These are phyloP conservation scores for Listronotus bonariensis DNA, from an alignment of 1,140 invertebrate species.

Conservation along the genomic window DNA sequence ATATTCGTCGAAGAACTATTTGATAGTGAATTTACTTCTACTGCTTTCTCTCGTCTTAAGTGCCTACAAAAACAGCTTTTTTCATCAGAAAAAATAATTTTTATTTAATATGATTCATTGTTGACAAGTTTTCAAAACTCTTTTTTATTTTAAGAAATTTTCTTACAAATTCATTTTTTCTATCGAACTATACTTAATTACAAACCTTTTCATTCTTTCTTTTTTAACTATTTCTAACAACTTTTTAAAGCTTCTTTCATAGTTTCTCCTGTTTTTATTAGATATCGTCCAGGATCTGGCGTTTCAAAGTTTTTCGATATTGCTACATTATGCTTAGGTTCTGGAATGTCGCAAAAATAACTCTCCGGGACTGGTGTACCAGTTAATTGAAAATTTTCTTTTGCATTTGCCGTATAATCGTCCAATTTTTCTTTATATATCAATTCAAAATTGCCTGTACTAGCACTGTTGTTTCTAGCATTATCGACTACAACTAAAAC, in stretches of 20 bases:
- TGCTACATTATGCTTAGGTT: not conserved
- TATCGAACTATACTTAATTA: conserved; percentile 1
- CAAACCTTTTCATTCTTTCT: conserved; percentile 39
- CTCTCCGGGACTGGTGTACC: conserved; percentile 26
- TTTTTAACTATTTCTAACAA: conserved; percentile 43
- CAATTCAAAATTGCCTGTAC: conserved; percentile 63
- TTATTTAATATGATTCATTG: not conserved
- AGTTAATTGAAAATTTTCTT: conserved; percentile 23
- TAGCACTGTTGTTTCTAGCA: conserved; percentile 56
- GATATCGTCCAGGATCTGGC: conserved; percentile 35
- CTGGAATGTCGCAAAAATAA: conserved; percentile 35
- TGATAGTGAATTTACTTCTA: conserved; percentile 5
- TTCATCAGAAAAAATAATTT: not conserved
- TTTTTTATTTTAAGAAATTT: not conserved
- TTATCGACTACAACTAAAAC: conserved; percentile 64
- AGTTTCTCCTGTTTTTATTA: conserved; percentile 41
- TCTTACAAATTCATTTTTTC: not conserved
- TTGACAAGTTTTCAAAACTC: not conserved
- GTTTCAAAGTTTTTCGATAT: conserved; percentile 10
- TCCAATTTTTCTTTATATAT: conserved; percentile 45
- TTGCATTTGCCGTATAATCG: conserved; percentile 3
- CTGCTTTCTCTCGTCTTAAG: conserved; percentile 12
- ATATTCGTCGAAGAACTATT: conserved; percentile 2
- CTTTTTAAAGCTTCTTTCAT: conserved; percentile 48
- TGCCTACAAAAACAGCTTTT: conserved; percentile 12